Conservation (phyloP, 2,888 invertebrate genomes). For the Pyrrhia umbra region DNA sequence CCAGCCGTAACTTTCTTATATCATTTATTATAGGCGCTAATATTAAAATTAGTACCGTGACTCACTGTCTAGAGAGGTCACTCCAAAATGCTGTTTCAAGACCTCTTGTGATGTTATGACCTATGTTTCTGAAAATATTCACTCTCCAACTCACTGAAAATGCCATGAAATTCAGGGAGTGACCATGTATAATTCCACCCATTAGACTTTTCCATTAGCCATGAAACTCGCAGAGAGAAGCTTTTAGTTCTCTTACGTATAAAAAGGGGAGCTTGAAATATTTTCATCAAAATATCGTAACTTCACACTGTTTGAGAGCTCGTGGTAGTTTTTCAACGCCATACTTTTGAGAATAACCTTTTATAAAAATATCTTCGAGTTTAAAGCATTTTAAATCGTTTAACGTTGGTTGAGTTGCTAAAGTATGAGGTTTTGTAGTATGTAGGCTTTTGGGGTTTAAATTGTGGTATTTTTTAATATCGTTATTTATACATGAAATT, state of each 20-base stretch:
- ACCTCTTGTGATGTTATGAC: not conserved
- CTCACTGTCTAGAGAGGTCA: too few species aligned
- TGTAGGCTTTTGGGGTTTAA: not conserved
- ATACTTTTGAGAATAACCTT: constrained; percentile 4
- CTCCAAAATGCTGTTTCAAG: not conserved
- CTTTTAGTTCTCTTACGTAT: constrained; percentile 14
- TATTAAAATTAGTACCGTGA: too few species aligned
- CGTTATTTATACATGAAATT: too few species aligned
- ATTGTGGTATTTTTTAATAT: too few species aligned
- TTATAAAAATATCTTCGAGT: not conserved
- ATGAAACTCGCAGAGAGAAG: constrained; percentile 17
- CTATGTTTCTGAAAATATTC: constrained; percentile 10
- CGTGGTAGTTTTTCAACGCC: constrained; percentile 20
- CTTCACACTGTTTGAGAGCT: not conserved
- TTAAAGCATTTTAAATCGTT: constrained; percentile 21
- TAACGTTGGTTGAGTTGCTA: not conserved
- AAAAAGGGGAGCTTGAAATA: not conserved
- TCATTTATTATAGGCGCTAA: too few species aligned
- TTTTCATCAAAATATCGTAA: constrained; percentile 14
- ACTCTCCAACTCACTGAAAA: constrained; percentile 1
- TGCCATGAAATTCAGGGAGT: not conserved
- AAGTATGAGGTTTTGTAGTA: too few species aligned
- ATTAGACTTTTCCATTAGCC: constrained; percentile 29
- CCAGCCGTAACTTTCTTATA: too few species aligned
- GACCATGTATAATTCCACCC: constrained; percentile 13